Evolutionary conservation across 2,797 vertebrate genomes (phyloP).

Genomic region (Sebastes oblongus): DNA sequence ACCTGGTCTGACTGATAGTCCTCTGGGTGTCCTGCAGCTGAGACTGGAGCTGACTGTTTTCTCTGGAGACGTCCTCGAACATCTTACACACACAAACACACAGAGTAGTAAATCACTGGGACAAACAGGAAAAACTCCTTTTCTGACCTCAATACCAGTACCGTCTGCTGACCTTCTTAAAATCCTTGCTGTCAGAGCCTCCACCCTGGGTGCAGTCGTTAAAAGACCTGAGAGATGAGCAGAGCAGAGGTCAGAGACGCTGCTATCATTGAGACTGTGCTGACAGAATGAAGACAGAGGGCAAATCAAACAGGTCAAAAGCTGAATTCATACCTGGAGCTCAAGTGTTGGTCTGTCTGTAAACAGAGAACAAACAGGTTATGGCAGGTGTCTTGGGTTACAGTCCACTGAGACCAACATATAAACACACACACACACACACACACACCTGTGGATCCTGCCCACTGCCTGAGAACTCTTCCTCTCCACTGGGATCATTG

Average conservation of each 20-base stretch:
- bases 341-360: constrained; percentile 70
- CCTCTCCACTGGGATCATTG: constrained; percentile 81
- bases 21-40: constrained; percentile 88
- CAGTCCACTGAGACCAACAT: neutral
- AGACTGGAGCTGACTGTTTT: constrained; percentile 85
- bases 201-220: constrained; percentile 72
- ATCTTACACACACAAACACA: constrained; percentile 67
- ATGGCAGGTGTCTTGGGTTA: neutral
- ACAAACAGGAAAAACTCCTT: neutral
- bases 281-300: constrained; percentile 10
- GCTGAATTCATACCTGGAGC: constrained; percentile 76
- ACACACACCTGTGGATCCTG: constrained; percentile 73
- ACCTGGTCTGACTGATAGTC: constrained; percentile 81
- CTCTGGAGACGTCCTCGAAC: constrained; percentile 85
- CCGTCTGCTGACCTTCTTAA: constrained; percentile 78
- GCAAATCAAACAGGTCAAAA: constrained; percentile 41
- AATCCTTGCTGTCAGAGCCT: constrained; percentile 77
- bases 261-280: neutral
- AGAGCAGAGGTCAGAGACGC: constrained; percentile 36
- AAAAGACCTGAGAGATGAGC: constrained; percentile 65
- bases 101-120: constrained; percentile 4
- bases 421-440: constrained; percentile 52
- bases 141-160: neutral
- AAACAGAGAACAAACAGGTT: constrained; percentile 40
- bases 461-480: constrained; percentile 76